Conservation (phyloP, 1,140 invertebrate genomes). For the Mizuhopecten yessoensis region DNA sequence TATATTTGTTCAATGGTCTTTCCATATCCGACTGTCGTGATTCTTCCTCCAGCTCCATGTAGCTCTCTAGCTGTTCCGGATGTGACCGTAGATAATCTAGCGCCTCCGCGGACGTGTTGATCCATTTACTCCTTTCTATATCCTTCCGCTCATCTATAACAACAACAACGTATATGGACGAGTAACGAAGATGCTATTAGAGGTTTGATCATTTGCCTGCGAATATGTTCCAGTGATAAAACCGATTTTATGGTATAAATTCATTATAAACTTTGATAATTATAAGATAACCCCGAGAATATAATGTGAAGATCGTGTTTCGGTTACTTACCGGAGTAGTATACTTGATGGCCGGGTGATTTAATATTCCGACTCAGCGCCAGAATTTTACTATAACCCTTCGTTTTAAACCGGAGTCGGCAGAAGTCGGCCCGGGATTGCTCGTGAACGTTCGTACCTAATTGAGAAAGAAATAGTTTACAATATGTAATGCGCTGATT, state of each 20-base stretch:
- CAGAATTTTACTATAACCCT: conserved; percentile 87
- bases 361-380: conserved; percentile 89
- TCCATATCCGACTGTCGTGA: not conserved
- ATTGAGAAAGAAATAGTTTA: conserved; percentile 44
- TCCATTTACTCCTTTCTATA: conserved; percentile 80
- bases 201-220: too few species aligned
- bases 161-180: not conserved
- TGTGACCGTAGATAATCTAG: conserved; percentile 82
- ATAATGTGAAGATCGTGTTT: not conserved
- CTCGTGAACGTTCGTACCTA: conserved; percentile 87
- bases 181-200: too few species aligned
- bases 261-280: too few species aligned
- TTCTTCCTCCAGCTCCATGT: conserved; percentile 42
- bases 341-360: conserved; percentile 88
- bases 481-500: too few species aligned
- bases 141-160: conserved; percentile 80
- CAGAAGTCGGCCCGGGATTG: conserved; percentile 89
- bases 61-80: conserved; percentile 79
- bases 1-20: conserved; percentile 8
- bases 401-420: conserved; percentile 88
- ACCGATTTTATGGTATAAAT: too few species aligned
- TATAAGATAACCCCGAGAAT: too few species aligned
- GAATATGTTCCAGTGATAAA: too few species aligned
- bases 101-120: conserved; percentile 84
- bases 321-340: conserved; percentile 86